Evolutionary conservation across 1,140 invertebrate species (phyloP).

Genomic region (Gyrodactylus salaris): DNA sequence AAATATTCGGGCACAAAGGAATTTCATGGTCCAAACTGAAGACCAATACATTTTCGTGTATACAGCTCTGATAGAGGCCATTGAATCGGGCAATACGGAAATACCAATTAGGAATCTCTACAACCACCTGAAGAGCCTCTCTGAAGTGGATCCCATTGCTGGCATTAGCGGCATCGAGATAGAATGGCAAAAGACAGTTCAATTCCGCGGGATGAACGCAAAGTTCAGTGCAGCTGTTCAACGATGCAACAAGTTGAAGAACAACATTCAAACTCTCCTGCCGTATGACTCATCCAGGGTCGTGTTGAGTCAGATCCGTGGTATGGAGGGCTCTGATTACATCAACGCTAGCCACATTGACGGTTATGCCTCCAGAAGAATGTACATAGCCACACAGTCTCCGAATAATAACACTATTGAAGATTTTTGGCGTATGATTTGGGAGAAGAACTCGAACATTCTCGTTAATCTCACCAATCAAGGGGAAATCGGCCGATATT

Average conservation of each 20-base stretch:
- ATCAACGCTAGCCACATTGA: constrained; percentile 79
- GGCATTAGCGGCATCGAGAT: constrained; percentile 64
- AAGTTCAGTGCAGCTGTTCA: not conserved
- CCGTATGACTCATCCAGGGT: constrained; percentile 66
- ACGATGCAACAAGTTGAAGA: constrained; percentile 85
- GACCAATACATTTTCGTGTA: constrained; percentile 99
- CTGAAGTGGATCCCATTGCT: constrained; percentile 15
- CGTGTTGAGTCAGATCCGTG: constrained; percentile 52
- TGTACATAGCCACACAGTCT: constrained; percentile 67
- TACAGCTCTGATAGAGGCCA: constrained; percentile 54
- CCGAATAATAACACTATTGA: constrained; percentile 71
- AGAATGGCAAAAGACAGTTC: constrained; percentile 28
- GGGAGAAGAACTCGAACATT: constrained; percentile 63
- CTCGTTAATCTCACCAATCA: constrained; percentile 91
- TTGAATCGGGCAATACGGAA: constrained; percentile 71
- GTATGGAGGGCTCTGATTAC: constrained; percentile 29
- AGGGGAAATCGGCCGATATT: constrained; percentile 37
- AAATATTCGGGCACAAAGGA: constrained; percentile 59
- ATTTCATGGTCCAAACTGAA: constrained; percentile 44
- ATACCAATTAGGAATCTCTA: constrained; percentile 59
- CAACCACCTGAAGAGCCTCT: constrained; percentile 56
- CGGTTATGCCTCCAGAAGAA: constrained; percentile 15
- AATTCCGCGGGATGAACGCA: not conserved
- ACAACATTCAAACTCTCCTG: constrained; percentile 72
- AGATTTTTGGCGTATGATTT: constrained; percentile 96